Base-by-base conservation (phyloP, 2,888 invertebrate species). In the Aleiodes leptofemur region DNA sequence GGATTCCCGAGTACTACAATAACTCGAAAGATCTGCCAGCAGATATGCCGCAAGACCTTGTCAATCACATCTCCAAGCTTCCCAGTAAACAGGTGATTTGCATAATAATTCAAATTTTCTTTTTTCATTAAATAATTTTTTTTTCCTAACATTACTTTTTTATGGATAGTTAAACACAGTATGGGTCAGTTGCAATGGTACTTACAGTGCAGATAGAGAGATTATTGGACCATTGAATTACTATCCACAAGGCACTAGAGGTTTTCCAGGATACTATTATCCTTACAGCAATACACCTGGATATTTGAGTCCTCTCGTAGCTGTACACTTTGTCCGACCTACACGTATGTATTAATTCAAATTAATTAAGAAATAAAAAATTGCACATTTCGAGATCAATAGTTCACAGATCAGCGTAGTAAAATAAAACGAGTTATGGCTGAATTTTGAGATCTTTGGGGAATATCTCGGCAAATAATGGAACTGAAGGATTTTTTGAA, bases 121-220 rank as follows among this genome's bases (percentile, higher is more conserved):
- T 59, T 4, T 59, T n/a, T 4, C 38, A 14, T n/a, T 3, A 3
- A 34, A 4, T 2, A 9, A 34, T 59, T 5, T 59, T 34, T 34
- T 34, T 59, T 34, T 34, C 6, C 14, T 34, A 6, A 38, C 8
- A 14, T 61, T 61, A 38, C 5, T 23, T 31, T 38, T n/a, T 61
- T 38, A 4, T 61, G 9, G 9, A n/a, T 38, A 64, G 64, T 14
- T 95, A 77, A 94, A 96, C 86, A 96, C 96, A 83, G 93, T 98
- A 81, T 98, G 97, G 95, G 94, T 99, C 13, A 95, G 96, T 4
- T 99, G 98, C 88, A 95, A 96, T 84, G 98, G 98, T 68, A 98
- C 98, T 92, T 97, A 96, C 90, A 96, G 97, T 0, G 96, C 96
- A 0, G 98, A 98, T 90, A 92, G 94, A 78, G 98, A 98, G 90